These are phyloP conservation scores for Sterna hirundo DNA, from an alignment of 2,113 vertebrate species.

Conservation along the genomic window DNA sequence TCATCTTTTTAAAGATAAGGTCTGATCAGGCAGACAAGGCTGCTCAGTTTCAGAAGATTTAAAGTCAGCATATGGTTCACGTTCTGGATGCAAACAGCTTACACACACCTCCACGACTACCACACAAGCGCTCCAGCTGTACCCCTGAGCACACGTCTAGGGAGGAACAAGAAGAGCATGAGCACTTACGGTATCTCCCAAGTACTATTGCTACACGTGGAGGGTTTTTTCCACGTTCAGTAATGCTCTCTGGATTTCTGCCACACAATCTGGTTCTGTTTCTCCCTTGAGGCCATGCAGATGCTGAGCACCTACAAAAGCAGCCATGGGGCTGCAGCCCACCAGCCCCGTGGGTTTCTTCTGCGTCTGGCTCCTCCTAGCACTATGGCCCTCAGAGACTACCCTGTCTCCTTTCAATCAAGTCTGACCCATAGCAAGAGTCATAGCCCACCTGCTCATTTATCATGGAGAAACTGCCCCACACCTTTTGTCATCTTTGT, in stretches of 20 bases:
- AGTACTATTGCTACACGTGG: background rate
- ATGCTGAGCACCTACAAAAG: background rate
- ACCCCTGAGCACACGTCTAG: background rate
- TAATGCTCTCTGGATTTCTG: background rate
- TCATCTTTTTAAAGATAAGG: constrained; percentile 7
- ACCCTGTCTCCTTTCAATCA: background rate
- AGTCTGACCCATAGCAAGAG: background rate
- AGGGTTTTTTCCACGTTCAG: background rate
- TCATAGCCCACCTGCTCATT: background rate
- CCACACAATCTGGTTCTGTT: background rate
- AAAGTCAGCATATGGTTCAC: constrained; percentile 7
- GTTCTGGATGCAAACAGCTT: background rate
- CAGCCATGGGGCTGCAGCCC: background rate
- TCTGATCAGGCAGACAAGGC: background rate
- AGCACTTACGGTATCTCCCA: background rate
- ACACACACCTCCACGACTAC: background rate
- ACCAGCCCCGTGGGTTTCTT: background rate
- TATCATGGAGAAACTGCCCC: background rate
- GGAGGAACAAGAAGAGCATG: background rate
- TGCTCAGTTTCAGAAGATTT: constrained; percentile 4
- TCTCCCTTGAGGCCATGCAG: background rate
- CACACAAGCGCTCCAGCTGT: background rate
- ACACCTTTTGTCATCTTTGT: background rate
- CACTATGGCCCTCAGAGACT: background rate
- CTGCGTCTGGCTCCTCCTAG: background rate